phyloP scores from a whole-genome alignment of 1,140 invertebrate genomes.

The Diprion similis region DNA sequence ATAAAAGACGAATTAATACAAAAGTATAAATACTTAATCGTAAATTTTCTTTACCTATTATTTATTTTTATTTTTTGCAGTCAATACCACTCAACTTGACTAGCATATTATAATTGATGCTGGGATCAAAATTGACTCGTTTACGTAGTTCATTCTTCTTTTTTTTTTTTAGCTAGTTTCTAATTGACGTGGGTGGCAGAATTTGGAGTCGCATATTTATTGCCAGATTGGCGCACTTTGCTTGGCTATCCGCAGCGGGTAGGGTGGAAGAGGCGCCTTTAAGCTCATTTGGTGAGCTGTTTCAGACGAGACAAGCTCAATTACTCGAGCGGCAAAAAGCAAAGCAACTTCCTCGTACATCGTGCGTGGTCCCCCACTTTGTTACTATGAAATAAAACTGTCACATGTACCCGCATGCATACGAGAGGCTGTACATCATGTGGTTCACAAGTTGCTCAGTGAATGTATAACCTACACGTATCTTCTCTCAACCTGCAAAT shows the following conservation, averaged over 20 bases:
- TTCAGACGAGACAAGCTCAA: slow-evolving; percentile 52
- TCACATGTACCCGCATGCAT: slow-evolving; percentile 6
- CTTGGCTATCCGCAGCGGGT: neutral
- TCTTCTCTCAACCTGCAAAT: neutral
- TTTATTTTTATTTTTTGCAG: no score
- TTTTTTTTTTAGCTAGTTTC: neutral
- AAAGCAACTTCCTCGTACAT: slow-evolving; percentile 55
- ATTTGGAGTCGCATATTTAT: neutral
- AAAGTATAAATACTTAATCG: no score
- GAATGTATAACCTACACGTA: neutral
- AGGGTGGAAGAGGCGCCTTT: slow-evolving; percentile 32
- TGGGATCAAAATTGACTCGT: no score
- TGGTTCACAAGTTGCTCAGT: neutral
- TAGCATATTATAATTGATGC: no score
- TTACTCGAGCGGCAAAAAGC: slow-evolving; percentile 51
- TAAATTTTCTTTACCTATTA: no score
- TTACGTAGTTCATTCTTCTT: neutral
- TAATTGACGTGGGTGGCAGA: neutral
- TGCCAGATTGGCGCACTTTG: neutral
- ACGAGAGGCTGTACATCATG: neutral
- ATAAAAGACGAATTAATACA: neutral
- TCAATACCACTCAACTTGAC: no score
- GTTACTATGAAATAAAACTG: slow-evolving; percentile 28
- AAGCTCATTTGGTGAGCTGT: slow-evolving; percentile 50
- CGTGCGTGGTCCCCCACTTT: slow-evolving; percentile 54